These are phyloP conservation scores for Dipodomys spectabilis DNA, from an alignment of 2,113 vertebrate genomes.

Conservation along the genomic window DNA sequence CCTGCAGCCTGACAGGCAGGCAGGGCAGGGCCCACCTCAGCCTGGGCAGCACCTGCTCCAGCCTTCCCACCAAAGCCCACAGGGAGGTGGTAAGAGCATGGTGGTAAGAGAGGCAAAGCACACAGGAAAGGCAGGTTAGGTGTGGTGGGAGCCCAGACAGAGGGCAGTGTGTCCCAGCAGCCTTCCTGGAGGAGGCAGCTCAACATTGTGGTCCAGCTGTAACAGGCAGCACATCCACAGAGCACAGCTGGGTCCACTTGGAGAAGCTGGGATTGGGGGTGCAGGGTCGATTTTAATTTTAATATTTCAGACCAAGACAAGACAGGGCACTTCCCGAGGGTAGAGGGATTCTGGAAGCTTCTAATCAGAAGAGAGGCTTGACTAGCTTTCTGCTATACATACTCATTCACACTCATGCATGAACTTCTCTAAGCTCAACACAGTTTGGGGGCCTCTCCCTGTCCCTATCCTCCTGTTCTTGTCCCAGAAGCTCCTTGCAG, in stretches of 20 bases:
- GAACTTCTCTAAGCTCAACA: background rate
- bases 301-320: background rate
- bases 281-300: background rate
- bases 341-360: background rate
- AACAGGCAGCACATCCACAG: no score
- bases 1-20: background rate
- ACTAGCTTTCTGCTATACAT: background rate
- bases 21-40: accelerated
- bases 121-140: background rate
- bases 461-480: accelerated
- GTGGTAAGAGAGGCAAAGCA: background rate
- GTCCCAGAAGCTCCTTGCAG: background rate
- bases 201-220: no score
- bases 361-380: background rate
- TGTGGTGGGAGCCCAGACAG: background rate
- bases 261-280: background rate
- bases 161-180: background rate
- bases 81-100: background rate
- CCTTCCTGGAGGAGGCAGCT: background rate
- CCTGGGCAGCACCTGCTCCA: background rate
- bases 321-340: background rate
- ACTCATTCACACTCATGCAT: background rate
- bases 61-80: background rate
- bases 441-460: accelerated
- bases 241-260: no score